These are phyloP conservation scores for Lipophrys pholis DNA, from an alignment of 2,113 vertebrate species.

Conservation along the genomic window DNA sequence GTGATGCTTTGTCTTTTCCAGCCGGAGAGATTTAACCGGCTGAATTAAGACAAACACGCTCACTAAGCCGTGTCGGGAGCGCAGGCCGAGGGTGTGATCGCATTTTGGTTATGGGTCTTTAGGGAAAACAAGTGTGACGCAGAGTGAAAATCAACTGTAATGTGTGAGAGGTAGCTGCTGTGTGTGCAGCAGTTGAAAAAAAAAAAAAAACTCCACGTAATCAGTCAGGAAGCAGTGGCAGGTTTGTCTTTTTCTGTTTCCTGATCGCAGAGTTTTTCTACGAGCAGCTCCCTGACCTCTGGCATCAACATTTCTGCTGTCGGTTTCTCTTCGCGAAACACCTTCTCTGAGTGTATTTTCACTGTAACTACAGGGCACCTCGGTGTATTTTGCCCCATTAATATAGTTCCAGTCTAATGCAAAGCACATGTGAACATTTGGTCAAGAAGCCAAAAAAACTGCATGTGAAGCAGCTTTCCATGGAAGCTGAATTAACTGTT, in stretches of 20 bases:
- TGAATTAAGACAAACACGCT: constrained; percentile 23
- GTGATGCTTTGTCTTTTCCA: constrained; percentile 39
- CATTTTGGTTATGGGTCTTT: constrained; percentile 11
- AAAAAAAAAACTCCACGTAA: constrained; percentile 26
- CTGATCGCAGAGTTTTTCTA: constrained; percentile 63
- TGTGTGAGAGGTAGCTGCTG: constrained; percentile 12
- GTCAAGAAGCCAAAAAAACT: not conserved
- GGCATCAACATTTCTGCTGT: constrained; percentile 25
- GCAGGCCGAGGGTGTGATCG: constrained; percentile 12
- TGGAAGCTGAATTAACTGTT: not conserved
- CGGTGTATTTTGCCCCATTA: not conserved
- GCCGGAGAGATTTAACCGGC: constrained; percentile 26
- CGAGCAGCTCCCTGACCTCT: constrained; percentile 47
- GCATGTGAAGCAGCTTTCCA: not conserved
- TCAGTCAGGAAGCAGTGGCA: constrained; percentile 78
- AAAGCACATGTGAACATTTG: not conserved
- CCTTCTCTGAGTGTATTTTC: not conserved
- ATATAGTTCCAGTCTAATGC: not conserved
- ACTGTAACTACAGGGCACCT: not conserved
- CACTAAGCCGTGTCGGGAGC: constrained; percentile 15
- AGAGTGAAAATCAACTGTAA: constrained; percentile 32
- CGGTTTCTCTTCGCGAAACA: constrained; percentile 23
- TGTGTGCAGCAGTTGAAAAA: too few species aligned
- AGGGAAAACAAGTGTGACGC: constrained; percentile 39
- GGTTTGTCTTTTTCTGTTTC: constrained; percentile 69